Evolutionary conservation across 2,113 vertebrate species (phyloP).

Genomic region (Sporophila hypoxantha): DNA sequence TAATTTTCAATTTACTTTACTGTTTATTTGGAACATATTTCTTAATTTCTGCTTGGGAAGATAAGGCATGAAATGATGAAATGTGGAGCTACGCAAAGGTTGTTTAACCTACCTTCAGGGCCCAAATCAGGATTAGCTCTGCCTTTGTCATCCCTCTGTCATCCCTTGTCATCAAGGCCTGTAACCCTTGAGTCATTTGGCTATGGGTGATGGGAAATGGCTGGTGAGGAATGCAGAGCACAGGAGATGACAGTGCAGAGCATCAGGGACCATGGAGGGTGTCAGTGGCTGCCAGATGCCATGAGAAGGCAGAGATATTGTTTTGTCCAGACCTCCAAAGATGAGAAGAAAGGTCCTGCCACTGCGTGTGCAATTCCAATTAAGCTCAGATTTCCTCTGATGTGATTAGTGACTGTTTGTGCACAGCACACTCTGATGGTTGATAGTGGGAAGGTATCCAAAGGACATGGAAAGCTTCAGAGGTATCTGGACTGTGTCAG

Average conservation of each 20-base stretch:
- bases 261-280: not conserved
- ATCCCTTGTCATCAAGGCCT: not conserved
- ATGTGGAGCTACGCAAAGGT: not conserved
- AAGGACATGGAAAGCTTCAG: not conserved
- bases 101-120: not conserved
- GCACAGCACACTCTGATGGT: not conserved
- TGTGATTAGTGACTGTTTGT: not conserved
- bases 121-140: not conserved
- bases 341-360: not conserved
- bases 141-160: not conserved
- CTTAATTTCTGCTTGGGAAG: not conserved
- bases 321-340: not conserved
- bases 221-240: not conserved
- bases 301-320: not conserved
- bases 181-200: not conserved
- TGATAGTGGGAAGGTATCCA: not conserved
- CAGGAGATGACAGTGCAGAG: not conserved
- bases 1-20: not conserved
- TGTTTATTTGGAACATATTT: not conserved
- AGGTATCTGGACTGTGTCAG: not conserved
- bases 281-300: not conserved
- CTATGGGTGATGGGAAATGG: not conserved
- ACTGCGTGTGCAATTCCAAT: not conserved
- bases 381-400: not conserved
- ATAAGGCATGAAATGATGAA: not conserved